A percentile compares a stretch with the other conserved stretches of the same genome.
phyloP scores from a whole-genome alignment of 2,113 vertebrate species.

The Oncorhynchus masou region DNA sequence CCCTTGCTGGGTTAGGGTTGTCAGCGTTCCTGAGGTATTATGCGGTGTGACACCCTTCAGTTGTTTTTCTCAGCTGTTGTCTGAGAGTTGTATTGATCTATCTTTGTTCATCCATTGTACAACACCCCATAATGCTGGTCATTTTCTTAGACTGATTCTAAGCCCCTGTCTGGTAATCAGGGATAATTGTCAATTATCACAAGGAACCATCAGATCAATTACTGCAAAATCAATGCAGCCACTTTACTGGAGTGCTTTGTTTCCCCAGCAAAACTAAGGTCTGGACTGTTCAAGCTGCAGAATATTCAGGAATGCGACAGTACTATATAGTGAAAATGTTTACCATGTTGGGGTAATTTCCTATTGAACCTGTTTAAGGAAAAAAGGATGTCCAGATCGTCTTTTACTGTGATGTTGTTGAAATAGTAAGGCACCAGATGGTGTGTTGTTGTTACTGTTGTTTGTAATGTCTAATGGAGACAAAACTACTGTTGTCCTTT shows the following conservation, averaged over 20 bases:
- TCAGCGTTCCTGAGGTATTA: constrained; percentile 50
- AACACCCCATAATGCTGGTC: constrained; percentile 74
- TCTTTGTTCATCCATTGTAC: constrained; percentile 74
- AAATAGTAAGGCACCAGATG: constrained; percentile 54
- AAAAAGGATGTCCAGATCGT: constrained; percentile 45
- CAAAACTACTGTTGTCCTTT: constrained; percentile 74
- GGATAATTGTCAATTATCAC: constrained; percentile 85
- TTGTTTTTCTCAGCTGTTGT: constrained; percentile 65
- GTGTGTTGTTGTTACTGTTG: constrained; percentile 52
- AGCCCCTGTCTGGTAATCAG: constrained; percentile 78
- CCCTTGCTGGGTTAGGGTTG: constrained; percentile 55
- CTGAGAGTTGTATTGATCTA: constrained; percentile 68
- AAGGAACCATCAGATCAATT: constrained; percentile 81
- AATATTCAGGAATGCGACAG: constrained; percentile 3
- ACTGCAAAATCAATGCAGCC: constrained; percentile 75
- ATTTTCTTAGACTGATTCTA: constrained; percentile 77
- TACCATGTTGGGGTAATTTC: constrained; percentile 43
- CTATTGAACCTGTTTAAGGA: constrained; percentile 26
- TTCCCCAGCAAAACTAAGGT: constrained; percentile 48
- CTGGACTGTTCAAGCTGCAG: constrained; percentile 35
- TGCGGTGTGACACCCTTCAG: constrained; percentile 53
- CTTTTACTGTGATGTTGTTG: constrained; percentile 56
- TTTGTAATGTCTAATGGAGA: constrained; percentile 74
- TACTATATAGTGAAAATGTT: constrained; percentile 32
- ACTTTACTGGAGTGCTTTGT: constrained; percentile 59